Conservation (phyloP, 2,888 invertebrate genomes). For the Papilio demoleus region DNA sequence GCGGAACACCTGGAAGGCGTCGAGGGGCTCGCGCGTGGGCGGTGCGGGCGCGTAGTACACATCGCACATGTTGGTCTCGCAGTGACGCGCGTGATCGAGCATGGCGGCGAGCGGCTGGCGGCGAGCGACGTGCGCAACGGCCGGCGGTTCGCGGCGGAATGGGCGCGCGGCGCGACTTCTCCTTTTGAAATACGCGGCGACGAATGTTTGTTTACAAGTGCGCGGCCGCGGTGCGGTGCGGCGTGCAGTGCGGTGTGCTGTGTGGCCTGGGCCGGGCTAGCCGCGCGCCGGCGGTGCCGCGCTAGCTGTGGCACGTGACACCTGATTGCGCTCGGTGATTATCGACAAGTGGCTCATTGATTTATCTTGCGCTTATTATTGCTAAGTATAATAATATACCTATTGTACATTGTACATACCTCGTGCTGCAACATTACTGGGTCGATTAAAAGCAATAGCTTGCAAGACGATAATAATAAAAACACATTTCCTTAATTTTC, state of each 20-base stretch:
- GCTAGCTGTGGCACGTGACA: not conserved
- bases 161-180: slow-evolving; percentile 51
- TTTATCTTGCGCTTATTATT: not conserved
- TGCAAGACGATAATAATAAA: not conserved
- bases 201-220: slow-evolving; percentile 40
- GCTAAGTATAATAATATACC: not conserved
- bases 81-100: slow-evolving; percentile 78
- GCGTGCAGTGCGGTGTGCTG: not conserved
- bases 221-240: slow-evolving; percentile 6
- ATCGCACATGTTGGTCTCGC: slow-evolving; percentile 77
- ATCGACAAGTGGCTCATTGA: slow-evolving; percentile 4
- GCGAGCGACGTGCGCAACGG: slow-evolving; percentile 64
- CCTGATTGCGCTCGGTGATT: slow-evolving; percentile 1
- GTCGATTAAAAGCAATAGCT: too few species aligned
- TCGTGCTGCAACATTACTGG: not conserved
- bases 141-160: slow-evolving; percentile 64
- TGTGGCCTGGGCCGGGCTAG: not conserved
- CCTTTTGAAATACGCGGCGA: slow-evolving; percentile 45
- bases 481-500: too few species aligned
- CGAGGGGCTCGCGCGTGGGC: slow-evolving; percentile 74
- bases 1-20: slow-evolving; percentile 78
- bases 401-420: not conserved
- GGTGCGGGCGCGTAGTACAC: slow-evolving; percentile 65
- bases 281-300: not conserved
- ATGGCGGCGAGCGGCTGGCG: slow-evolving; percentile 68